Evolutionary conservation across 1,140 invertebrate genomes (phyloP).

Genomic region (Megalopta genalis): DNA sequence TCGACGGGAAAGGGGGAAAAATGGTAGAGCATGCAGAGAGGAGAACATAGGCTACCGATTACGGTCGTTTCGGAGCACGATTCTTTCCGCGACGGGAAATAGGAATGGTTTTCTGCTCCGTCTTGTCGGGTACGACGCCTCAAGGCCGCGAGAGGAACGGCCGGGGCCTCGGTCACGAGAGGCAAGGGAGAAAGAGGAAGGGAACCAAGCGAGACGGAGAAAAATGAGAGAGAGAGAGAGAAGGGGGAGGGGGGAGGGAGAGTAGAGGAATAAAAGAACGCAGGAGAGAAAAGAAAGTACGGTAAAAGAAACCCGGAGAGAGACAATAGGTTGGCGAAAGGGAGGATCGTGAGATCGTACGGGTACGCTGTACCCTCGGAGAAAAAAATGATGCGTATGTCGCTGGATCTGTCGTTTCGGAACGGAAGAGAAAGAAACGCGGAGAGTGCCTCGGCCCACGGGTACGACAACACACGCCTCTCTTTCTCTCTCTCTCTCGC

Average conservation of each 20-base stretch:
- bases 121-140: constrained; percentile 55
- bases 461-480: not conserved
- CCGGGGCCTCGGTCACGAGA: constrained; percentile 62
- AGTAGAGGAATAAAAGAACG: no score
- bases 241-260: no score
- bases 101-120: constrained; percentile 31
- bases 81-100: constrained; percentile 45
- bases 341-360: no score
- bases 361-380: no score
- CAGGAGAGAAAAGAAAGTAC: constrained; percentile 17
- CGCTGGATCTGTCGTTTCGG: no score
- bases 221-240: constrained; percentile 10
- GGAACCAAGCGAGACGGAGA: constrained; percentile 13
- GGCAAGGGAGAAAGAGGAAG: constrained; percentile 27
- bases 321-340: no score
- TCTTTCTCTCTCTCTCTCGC: no score
- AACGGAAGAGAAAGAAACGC: no score
- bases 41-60: not conserved
- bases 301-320: no score
- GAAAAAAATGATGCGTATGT: no score
- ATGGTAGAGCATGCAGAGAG: not conserved
- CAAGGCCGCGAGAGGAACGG: constrained; percentile 72
- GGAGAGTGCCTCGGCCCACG: no score
- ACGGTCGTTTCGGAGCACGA: not conserved
- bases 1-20: no score